A percentile compares a stretch with the other conserved stretches of the same genome.
Conservation (phyloP, 2,113 vertebrate species). For the Stigmatopora argus region DNA sequence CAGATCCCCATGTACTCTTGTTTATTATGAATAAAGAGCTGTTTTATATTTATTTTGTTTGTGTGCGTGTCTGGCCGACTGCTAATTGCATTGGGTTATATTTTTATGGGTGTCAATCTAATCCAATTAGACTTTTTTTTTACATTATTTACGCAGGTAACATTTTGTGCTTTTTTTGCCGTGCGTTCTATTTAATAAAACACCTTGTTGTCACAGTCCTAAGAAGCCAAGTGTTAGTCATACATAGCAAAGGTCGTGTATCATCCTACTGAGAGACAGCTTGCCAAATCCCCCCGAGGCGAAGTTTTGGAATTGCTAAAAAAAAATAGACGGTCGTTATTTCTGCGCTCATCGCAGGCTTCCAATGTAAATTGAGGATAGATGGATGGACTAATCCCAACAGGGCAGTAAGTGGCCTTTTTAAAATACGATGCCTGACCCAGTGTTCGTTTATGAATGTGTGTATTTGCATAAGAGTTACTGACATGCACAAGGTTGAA, state of each 20-base stretch:
- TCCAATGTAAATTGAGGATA: slow-evolving; percentile 40
- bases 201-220: slow-evolving; percentile 51
- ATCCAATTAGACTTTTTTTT: slow-evolving; percentile 29
- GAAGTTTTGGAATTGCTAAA: slow-evolving; percentile 28
- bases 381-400: slow-evolving; percentile 28
- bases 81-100: slow-evolving; percentile 24
- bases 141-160: slow-evolving; percentile 31
- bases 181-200: slow-evolving; percentile 44
- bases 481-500: slow-evolving; percentile 38
- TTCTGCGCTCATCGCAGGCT: slow-evolving; percentile 36
- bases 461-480: slow-evolving; percentile 33
- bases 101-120: slow-evolving; percentile 27
- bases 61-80: slow-evolving; percentile 12
- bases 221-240: slow-evolving; percentile 57
- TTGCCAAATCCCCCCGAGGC: slow-evolving; percentile 48
- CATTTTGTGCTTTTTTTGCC: slow-evolving; percentile 35
- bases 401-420: slow-evolving; percentile 22
- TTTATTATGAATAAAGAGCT: slow-evolving; percentile 69
- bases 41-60: slow-evolving; percentile 46
- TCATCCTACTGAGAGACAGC: slow-evolving; percentile 51
- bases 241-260: slow-evolving; percentile 57
- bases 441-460: slow-evolving; percentile 1
- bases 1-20: slow-evolving; percentile 44
- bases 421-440: slow-evolving; percentile 21
- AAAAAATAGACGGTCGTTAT: slow-evolving; percentile 37